phyloP scores from a whole-genome alignment of 1,140 invertebrate genomes.

The Tetramorium simillimum region DNA sequence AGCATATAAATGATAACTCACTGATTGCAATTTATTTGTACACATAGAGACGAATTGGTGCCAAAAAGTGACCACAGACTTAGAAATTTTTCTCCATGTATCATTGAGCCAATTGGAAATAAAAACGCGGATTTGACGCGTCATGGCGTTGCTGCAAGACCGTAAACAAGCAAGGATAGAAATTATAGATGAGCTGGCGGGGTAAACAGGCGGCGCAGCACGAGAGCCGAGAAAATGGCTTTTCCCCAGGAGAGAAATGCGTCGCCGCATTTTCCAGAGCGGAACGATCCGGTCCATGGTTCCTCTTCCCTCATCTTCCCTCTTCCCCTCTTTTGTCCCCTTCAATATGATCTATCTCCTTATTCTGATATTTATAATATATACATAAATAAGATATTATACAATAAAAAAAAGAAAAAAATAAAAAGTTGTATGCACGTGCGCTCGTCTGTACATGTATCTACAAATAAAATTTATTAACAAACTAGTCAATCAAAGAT shows the following conservation, averaged over 20 bases:
- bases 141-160: not conserved
- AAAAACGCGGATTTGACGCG: constrained; percentile 26
- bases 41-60: not conserved
- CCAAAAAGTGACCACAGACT: not conserved
- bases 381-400: not conserved
- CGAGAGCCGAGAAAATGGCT: constrained; percentile 66
- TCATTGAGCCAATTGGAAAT: constrained; percentile 24
- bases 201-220: constrained; percentile 61
- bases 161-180: constrained; percentile 62
- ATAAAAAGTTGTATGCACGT: not conserved
- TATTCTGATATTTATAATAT: not conserved
- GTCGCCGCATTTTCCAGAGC: constrained; percentile 62
- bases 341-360: constrained; percentile 20
- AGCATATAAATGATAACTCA: not conserved
- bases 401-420: not conserved
- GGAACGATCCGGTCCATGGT: constrained; percentile 43
- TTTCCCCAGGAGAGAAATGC: constrained; percentile 62
- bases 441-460: not conserved
- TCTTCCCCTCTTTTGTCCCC: not conserved
- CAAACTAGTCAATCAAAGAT: not conserved
- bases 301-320: constrained; percentile 28
- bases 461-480: not conserved
- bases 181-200: constrained; percentile 64
- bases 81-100: not conserved
- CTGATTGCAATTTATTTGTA: not conserved